Evolutionary conservation across 2,797 vertebrate species (phyloP).

Genomic region (Avahi laniger): DNA sequence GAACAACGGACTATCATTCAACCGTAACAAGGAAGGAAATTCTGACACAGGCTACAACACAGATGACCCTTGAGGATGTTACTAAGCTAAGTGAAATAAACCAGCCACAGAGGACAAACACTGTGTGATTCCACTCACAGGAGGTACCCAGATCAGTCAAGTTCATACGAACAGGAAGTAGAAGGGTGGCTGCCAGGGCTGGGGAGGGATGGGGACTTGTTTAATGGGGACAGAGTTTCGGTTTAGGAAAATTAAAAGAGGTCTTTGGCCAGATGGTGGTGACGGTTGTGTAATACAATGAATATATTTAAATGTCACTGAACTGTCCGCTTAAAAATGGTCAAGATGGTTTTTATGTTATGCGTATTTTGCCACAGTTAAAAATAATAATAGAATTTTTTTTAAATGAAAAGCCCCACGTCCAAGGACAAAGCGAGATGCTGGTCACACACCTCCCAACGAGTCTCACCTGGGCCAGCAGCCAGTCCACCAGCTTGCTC

Average conservation of each 20-base stretch:
- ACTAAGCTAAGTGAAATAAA: accelerated
- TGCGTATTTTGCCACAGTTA: background rate
- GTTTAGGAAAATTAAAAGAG: background rate
- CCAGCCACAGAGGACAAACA: background rate
- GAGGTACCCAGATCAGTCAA: background rate
- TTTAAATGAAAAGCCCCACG: background rate
- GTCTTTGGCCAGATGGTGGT: background rate
- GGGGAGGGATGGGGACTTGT: background rate
- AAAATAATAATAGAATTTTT: background rate
- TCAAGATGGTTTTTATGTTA: background rate
- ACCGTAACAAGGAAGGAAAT: background rate
- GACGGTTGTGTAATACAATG: accelerated
- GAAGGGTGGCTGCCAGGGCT: background rate
- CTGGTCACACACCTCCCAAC: accelerated
- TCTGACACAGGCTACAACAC: accelerated
- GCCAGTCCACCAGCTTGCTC: slow-evolving; percentile 97
- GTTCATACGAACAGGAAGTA: background rate
- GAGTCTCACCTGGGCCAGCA: slow-evolving; percentile 92
- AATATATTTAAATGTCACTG: background rate
- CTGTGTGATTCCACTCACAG: accelerated
- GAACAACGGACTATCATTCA: background rate
- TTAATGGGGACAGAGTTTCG: background rate
- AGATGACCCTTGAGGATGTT: background rate
- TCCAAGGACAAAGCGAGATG: accelerated
- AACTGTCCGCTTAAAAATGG: accelerated